Evolutionary conservation across 1,140 invertebrate genomes (phyloP), one percentile per base, ranked within the genome.

Genomic region (Harlomillsia oculata): DNA sequence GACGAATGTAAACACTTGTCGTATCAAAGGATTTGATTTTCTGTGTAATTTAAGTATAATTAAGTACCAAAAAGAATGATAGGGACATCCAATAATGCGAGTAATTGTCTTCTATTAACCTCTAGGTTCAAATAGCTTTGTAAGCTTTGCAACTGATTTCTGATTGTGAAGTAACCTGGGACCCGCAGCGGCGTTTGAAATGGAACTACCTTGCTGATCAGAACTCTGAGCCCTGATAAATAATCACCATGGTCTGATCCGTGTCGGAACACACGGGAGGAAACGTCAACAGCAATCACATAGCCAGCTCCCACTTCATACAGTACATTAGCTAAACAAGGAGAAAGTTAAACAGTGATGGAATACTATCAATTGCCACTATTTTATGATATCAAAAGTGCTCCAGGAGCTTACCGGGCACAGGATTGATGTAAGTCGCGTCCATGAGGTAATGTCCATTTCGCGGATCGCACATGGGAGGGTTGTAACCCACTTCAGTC

Each of bases 391-490:
- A 34, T 34, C 8, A 34, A 34, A 9, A 34, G n/a, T 34, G 32
- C n/a, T 34, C n/a, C 3, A 30, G 6, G 9, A 40, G 6, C 6
- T n/a, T 50, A 37, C 48, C 14, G 16, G 48, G 48, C 11, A 50
- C 32, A 6, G 48, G 48, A 37, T 37, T 21, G 5, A 32, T 34
- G 16, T 50, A 50, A 3, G 32, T 26, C n/a, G 32, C 48, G 14
- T 50, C 34, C 9, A 50, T 23, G 13, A 50, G 18, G 26, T 50
- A 50, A 3, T 36, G 28, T 5, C 48, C 48, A 26, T 37, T 23
- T 8, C 36, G 16, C 13, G 48, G 48, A 37, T 50, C 48, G 26
- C 34, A 39, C 32, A 48, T 48, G 3, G 45, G 45, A 11, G 45
- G 45, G 23, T 48, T 9, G 14, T 32, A 9, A 16, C 28, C 28